These are phyloP conservation scores for Hydractinia echinata DNA, from an alignment of 30 jellyfish, hydroid and myxozoan species.

Conservation along the genomic window DNA sequence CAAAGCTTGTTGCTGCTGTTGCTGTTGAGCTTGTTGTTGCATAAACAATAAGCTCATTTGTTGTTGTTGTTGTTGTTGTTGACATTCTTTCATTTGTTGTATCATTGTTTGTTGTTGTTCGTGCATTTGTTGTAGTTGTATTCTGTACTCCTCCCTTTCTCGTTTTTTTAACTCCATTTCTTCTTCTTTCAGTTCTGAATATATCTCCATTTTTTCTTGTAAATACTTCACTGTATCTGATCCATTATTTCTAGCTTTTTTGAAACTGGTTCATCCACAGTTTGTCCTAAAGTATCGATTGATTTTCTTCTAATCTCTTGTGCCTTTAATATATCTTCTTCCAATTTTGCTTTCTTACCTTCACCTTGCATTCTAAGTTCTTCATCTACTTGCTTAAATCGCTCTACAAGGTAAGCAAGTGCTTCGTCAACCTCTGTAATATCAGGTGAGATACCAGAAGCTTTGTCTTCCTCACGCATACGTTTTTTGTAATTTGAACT, in stretches of 20 bases:
- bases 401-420: conserved; percentile 19
- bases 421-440: conserved; percentile 33
- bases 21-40: neutral
- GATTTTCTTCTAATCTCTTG: conserved; percentile 21
- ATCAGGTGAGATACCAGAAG: conserved; percentile 40
- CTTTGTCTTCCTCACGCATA: conserved; percentile 13
- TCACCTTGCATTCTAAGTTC: neutral
- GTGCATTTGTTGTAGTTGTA: conserved; percentile 7
- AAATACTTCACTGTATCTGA: conserved; percentile 34
- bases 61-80: neutral
- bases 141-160: neutral
- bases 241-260: conserved; percentile 31
- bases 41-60: neutral
- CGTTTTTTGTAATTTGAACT: conserved; percentile 12
- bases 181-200: conserved; percentile 17
- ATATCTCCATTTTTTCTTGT: conserved; percentile 32
- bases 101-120: neutral
- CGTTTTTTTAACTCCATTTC: conserved; percentile 17
- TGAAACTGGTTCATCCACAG: neutral
- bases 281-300: conserved; percentile 8
- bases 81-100: neutral
- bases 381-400: conserved; percentile 19
- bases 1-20: conserved; percentile 20
- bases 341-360: neutral
- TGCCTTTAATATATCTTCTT: conserved; percentile 15